Percentiles rank a stretch among this genome's conserved stretches.
These are phyloP conservation scores for Pseudanteris insignis DNA, from an alignment of 2,888 invertebrate genomes.

Conservation along the genomic window DNA sequence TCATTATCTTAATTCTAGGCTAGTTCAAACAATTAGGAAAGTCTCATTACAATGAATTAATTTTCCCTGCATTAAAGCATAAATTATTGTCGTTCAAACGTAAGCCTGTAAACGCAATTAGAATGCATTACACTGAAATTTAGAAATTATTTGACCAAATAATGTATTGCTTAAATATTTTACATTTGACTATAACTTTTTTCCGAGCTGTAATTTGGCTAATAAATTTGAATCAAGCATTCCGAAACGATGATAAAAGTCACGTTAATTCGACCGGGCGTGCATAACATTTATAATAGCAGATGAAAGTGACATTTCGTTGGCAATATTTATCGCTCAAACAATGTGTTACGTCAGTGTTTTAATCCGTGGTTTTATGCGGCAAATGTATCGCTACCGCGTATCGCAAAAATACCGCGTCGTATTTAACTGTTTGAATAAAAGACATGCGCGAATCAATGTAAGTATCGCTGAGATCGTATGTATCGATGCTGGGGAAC, in stretches of 20 bases:
- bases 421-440: conserved; percentile 9
- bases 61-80: conserved; percentile 3
- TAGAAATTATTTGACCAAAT: too few species aligned
- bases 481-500: conserved; percentile 24
- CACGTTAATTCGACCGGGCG: too few species aligned
- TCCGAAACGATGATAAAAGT: too few species aligned
- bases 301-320: too few species aligned
- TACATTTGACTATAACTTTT: too few species aligned
- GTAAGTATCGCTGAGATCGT: conserved; percentile 27
- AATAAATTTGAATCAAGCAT: too few species aligned
- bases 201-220: too few species aligned
- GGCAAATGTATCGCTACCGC: conserved; percentile 16
- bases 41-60: conserved; percentile 12
- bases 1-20: conserved; percentile 18
- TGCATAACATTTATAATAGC: not conserved
- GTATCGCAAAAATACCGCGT: conserved; percentile 14
- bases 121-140: too few species aligned
- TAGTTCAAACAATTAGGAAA: conserved; percentile 8
- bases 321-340: conserved; percentile 15
- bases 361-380: conserved; percentile 24
- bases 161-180: too few species aligned
- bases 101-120: not conserved
- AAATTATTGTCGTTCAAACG: not conserved
- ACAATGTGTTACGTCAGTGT: conserved; percentile 23
- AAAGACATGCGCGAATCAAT: conserved; percentile 26